Conservation (phyloP, 2,113 vertebrate genomes). For the Oncorhynchus clarkii region DNA sequence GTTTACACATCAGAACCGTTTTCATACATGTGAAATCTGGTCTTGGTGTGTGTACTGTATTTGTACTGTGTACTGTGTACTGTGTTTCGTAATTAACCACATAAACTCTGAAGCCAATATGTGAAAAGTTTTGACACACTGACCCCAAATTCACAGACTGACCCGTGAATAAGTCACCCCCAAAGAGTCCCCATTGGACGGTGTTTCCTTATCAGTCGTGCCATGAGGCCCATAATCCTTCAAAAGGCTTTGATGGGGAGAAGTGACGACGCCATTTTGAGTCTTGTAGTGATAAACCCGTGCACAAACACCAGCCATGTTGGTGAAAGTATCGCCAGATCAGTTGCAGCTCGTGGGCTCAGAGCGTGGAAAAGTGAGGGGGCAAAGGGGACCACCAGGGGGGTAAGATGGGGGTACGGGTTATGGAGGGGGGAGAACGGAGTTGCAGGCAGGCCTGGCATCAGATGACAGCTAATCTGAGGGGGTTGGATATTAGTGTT, state of each 20-base stretch:
- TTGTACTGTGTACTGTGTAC: too few species aligned
- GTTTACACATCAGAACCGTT: too few species aligned
- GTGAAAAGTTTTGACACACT: not conserved
- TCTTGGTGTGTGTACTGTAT: too few species aligned
- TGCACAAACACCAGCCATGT: not conserved
- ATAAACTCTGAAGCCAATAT: not conserved
- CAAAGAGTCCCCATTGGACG: not conserved
- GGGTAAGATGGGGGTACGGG: not conserved
- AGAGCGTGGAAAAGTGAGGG: not conserved
- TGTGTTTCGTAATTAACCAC: too few species aligned
- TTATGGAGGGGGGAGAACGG: too few species aligned
- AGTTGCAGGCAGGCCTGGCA: conserved; percentile 32
- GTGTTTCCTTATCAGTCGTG: not conserved
- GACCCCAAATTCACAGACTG: not conserved
- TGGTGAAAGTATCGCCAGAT: not conserved
- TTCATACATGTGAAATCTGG: too few species aligned
- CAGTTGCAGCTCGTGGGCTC: not conserved
- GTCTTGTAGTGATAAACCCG: not conserved
- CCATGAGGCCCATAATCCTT: not conserved
- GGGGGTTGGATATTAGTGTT: conserved; percentile 49
- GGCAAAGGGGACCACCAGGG: not conserved
- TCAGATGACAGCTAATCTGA: conserved; percentile 53
- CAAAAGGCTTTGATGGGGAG: not conserved
- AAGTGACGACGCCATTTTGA: not conserved
- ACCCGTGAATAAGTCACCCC: not conserved